A percentile compares a stretch with the other conserved stretches of the same genome.
Conservation (phyloP, 2,888 invertebrate genomes). For the Ophion ellenae region DNA sequence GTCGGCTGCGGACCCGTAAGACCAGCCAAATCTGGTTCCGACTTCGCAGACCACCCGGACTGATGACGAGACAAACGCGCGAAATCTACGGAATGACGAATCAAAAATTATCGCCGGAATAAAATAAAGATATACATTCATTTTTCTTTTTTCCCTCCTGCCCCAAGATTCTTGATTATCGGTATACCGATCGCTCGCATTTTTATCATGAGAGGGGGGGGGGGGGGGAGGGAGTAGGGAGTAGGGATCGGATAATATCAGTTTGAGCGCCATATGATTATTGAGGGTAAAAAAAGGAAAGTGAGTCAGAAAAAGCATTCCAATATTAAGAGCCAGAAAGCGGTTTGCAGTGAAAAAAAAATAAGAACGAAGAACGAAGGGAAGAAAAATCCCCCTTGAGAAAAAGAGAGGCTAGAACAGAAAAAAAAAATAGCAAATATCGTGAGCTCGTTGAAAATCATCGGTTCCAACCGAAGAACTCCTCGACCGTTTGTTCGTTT, state of each 20-base stretch:
- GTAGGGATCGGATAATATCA: constrained; percentile 27
- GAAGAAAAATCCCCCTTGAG: constrained; percentile 4
- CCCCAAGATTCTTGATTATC: constrained; percentile 18
- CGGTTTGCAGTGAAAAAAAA: constrained; percentile 27
- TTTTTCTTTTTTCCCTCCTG: neutral
- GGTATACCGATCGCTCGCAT: constrained; percentile 38
- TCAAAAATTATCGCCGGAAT: constrained; percentile 61
- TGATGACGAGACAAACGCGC: constrained; percentile 47
- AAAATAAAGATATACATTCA: constrained; percentile 22
- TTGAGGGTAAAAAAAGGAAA: constrained; percentile 37
- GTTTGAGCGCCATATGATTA: constrained; percentile 56
- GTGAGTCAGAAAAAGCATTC: constrained; percentile 30
- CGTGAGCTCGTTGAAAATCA: neutral
- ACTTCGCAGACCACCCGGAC: constrained; percentile 62
- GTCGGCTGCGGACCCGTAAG: constrained; percentile 4
- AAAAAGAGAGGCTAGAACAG: constrained; percentile 4
- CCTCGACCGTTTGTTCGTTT: constrained; percentile 22
- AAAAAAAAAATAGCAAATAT: constrained; percentile 34
- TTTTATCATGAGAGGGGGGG: constrained; percentile 8
- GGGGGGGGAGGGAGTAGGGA: neutral
- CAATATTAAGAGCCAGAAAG: constrained; percentile 14
- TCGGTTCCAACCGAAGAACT: constrained; percentile 21
- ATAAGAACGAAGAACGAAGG: constrained; percentile 22
- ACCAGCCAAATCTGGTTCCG: constrained; percentile 57
- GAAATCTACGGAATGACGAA: constrained; percentile 62